These are phyloP conservation scores for Ctenodactylus gundi DNA, from an alignment of 2,113 vertebrate species.

Conservation along the genomic window DNA sequence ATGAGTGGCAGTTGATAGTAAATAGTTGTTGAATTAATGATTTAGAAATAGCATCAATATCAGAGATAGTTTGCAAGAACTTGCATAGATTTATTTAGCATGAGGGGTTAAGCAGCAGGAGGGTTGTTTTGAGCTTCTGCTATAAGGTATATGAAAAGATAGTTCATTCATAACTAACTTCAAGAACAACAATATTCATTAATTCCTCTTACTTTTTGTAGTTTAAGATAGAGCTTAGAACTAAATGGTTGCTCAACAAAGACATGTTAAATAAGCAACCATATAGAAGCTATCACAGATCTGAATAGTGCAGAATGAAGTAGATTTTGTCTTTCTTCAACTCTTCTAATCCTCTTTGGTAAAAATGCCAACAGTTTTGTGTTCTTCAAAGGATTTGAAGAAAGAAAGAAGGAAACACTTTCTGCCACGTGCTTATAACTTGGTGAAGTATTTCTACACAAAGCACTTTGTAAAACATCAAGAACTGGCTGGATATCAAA, in stretches of 20 bases:
- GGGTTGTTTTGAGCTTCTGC: not conserved
- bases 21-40: conserved; percentile 23
- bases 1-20: not conserved
- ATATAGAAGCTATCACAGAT: not conserved
- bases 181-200: not conserved
- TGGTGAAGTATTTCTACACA: not conserved
- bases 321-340: not conserved
- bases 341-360: not conserved
- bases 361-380: not conserved
- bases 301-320: not conserved
- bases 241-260: not conserved
- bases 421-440: not conserved
- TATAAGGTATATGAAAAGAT: not conserved
- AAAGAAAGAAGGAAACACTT: not conserved
- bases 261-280: not conserved
- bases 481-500: not conserved
- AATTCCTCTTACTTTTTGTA: not conserved
- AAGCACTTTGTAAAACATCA: not conserved
- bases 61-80: not conserved
- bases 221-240: not conserved
- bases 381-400: not conserved
- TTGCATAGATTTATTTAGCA: not conserved
- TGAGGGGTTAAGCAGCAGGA: not conserved
- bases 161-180: not conserved
- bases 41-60: not conserved